Evolutionary conservation across 2,888 invertebrate species (phyloP).

Genomic region (Troides oblongomaculatus): DNA sequence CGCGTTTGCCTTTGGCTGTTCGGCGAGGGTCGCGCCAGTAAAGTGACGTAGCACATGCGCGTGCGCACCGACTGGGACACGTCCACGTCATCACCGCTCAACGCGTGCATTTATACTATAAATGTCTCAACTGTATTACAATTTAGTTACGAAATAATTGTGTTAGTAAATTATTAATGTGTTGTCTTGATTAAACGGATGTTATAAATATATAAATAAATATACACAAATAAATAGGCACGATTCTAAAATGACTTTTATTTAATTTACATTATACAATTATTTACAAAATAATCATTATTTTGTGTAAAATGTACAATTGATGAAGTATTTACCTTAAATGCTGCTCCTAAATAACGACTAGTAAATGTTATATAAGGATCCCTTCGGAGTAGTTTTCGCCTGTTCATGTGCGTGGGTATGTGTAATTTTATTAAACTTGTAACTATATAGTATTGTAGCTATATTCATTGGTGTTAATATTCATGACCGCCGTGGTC

Average conservation of each 20-base stretch:
- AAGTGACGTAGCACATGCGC: constrained; percentile 19
- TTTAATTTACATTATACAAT: constrained; percentile 13
- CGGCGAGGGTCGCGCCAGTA: constrained; percentile 85
- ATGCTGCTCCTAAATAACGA: constrained; percentile 22
- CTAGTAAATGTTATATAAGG: constrained; percentile 18
- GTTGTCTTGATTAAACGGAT: constrained; percentile 34
- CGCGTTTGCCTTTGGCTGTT: constrained; percentile 91
- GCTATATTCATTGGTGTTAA: constrained; percentile 28
- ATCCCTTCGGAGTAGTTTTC: neutral
- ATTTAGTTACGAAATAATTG: constrained; percentile 43
- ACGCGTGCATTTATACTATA: constrained; percentile 42
- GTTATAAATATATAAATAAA: constrained; percentile 2
- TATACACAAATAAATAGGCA: constrained; percentile 27
- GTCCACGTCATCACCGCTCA: constrained; percentile 35
- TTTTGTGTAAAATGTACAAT: constrained; percentile 4
- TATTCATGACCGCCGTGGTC: constrained; percentile 23
- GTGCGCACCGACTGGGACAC: neutral
- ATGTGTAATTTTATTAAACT: neutral
- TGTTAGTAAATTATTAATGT: constrained; percentile 42
- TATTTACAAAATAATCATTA: constrained; percentile 6
- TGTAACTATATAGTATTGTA: neutral
- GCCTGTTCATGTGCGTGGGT: neutral
- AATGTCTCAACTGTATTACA: constrained; percentile 43
- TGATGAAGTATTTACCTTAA: neutral
- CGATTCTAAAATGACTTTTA: constrained; percentile 11